phyloP scores from a whole-genome alignment of 2,888 invertebrate species.

The Drosophila maculinotata region DNA sequence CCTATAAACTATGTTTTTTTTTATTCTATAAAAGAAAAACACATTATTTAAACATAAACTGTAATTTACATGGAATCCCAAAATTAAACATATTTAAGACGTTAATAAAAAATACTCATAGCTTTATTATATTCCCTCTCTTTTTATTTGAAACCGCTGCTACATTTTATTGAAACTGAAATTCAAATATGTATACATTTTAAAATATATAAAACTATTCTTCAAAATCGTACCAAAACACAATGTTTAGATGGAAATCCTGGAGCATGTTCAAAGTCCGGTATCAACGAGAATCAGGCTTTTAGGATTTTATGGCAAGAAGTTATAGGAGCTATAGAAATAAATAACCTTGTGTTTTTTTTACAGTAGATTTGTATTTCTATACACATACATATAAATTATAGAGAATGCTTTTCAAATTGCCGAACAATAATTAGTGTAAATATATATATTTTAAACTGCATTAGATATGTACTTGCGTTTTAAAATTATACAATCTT shows the following conservation, averaged over 20 bases:
- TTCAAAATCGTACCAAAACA: constrained; percentile 45
- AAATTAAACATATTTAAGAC: constrained; percentile 20
- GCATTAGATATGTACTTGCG: constrained; percentile 41
- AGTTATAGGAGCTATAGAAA: constrained; percentile 78
- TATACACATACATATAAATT: constrained; percentile 3
- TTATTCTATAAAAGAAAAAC: neutral
- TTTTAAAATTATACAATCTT: constrained; percentile 37
- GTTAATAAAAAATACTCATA: constrained; percentile 56
- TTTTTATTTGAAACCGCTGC: constrained; percentile 59
- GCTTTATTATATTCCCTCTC: constrained; percentile 56
- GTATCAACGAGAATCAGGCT: constrained; percentile 85
- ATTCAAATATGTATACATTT: constrained; percentile 39
- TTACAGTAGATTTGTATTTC: constrained; percentile 24
- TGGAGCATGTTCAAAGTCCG: constrained; percentile 85
- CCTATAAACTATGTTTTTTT: constrained; percentile 2
- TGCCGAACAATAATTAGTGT: constrained; percentile 65
- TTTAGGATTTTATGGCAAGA: constrained; percentile 85
- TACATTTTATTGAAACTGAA: constrained; percentile 42
- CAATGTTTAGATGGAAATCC: constrained; percentile 84
- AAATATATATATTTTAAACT: constrained; percentile 55
- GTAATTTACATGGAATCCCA: constrained; percentile 21
- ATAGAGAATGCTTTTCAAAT: constrained; percentile 44
- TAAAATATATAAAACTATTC: constrained; percentile 30
- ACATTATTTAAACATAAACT: constrained; percentile 29
- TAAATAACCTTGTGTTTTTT: constrained; percentile 24